Evolutionary conservation across 2,888 invertebrate genomes (phyloP).

Genomic region (Parnassius apollo): DNA sequence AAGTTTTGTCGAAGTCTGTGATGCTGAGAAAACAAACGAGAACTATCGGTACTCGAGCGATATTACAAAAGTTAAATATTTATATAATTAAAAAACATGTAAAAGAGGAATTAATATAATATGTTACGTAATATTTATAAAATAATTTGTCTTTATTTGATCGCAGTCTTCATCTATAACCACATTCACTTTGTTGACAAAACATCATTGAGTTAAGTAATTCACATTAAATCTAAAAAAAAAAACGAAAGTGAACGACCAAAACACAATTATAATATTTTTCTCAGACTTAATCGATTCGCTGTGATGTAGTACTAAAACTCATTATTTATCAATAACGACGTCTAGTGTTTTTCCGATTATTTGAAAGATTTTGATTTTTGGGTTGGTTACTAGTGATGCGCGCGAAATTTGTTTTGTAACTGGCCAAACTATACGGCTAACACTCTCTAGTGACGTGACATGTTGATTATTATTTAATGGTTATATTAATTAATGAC

Average conservation of each 20-base stretch:
- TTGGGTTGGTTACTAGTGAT: constrained; percentile 36
- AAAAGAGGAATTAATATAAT: no score
- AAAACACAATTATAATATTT: constrained; percentile 1
- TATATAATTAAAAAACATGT: no score
- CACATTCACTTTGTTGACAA: constrained; percentile 4
- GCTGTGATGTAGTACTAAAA: constrained; percentile 31
- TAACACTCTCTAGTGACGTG: constrained; percentile 32
- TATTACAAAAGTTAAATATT: no score
- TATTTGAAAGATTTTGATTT: constrained; percentile 8
- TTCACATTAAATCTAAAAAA: not conserved
- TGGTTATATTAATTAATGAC: no score
- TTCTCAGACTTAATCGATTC: constrained; percentile 12
- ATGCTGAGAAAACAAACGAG: no score
- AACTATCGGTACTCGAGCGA: no score
- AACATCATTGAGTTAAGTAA: not conserved
- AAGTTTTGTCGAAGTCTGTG: no score
- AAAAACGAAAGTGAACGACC: not conserved
- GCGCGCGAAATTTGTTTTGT: constrained; percentile 40
- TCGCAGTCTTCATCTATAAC: not conserved
- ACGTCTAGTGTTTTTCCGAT: constrained; percentile 44
- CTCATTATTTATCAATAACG: constrained; percentile 41
- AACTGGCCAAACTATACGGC: constrained; percentile 36
- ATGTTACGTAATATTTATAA: no score
- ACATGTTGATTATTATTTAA: not conserved
- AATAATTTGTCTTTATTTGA: no score